Evolutionary conservation across 2,797 vertebrate species (phyloP), one percentile per base, ranked within the genome.

Genomic region (Gymnothorax javanicus): DNA sequence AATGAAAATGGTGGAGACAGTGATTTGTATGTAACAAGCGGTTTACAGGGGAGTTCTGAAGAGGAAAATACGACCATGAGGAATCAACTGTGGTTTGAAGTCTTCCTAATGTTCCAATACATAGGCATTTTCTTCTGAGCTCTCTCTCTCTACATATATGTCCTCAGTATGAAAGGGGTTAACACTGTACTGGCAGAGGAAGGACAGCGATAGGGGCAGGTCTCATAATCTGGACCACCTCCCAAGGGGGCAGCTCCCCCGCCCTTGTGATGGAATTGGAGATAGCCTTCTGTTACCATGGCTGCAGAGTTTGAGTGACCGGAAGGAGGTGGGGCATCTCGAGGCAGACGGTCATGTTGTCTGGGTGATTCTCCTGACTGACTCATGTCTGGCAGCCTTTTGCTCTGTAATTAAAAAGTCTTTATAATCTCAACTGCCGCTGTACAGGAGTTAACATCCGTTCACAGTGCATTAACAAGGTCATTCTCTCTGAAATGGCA

Each of bases 271-370:
- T 62, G 25, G 33, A 62, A 84, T n/a, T 23, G 58, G 82, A 83
- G 33, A 56, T 27, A 25, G 59, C 57, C 82, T 83, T 7, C 82
- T 59, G 82, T 84, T 64, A 64, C 83, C 83, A 84, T 84, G 60
- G 83, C 83, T 84, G 60, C 59, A 64, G 59, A 60, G 73, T 43
- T 77, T 77, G 33, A 50, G 73, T 52, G 73, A 77, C 33, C 52
- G 43, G 73, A 50, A 69, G 43, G 25, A 60, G 33, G 60, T 64
- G 23, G 59, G n/a, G 25, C 57, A n/a, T n/a, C 57, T 27, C 15
- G 25, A 60, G 82, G 54, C 54, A 83, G 58, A 52, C 75, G 13
- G 25, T 81, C 77, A 8, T 11, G 57, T 84, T 58, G 3, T n/a
- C 83, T 50, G n/a, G 33, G 20, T 43, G 3, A 12, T 62, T 15